These are phyloP conservation scores for Antennarius maculatus DNA, from an alignment of 2,797 vertebrate species.

Conservation along the genomic window DNA sequence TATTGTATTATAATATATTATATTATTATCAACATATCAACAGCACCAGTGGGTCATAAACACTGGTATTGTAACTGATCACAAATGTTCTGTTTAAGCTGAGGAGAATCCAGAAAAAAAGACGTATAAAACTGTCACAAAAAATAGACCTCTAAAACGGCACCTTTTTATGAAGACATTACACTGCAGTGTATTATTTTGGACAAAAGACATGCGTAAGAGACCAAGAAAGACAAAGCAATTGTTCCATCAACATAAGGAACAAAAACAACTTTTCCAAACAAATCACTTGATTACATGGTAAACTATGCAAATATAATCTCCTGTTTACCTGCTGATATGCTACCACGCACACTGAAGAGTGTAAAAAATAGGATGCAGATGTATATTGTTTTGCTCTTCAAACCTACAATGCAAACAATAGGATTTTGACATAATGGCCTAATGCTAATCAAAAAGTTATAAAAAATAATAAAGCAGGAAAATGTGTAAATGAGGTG, in stretches of 20 bases:
- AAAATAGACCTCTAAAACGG: slow-evolving; percentile 8
- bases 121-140: not conserved
- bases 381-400: slow-evolving; percentile 29
- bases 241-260: slow-evolving; percentile 42
- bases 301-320: slow-evolving; percentile 52
- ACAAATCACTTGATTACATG: slow-evolving; percentile 69
- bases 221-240: slow-evolving; percentile 34
- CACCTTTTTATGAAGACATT: not conserved
- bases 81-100: too few relatives aligned
- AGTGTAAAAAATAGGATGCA: slow-evolving; percentile 30
- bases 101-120: too few relatives aligned
- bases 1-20: too few relatives aligned
- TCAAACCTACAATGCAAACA: slow-evolving; percentile 55
- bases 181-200: not conserved
- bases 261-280: slow-evolving; percentile 61
- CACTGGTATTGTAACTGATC: too few relatives aligned
- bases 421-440: slow-evolving; percentile 55
- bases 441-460: slow-evolving; percentile 54
- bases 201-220: slow-evolving; percentile 9
- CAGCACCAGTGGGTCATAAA: too few relatives aligned
- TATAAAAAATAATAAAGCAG: slow-evolving; percentile 60
- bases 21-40: too few relatives aligned
- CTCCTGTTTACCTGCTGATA: slow-evolving; percentile 9
- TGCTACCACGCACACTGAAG: slow-evolving; percentile 21
- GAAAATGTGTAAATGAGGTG: slow-evolving; percentile 54